Evolutionary conservation across 2,113 vertebrate species (phyloP).

Genomic region (Sphyrna mokarran): DNA sequence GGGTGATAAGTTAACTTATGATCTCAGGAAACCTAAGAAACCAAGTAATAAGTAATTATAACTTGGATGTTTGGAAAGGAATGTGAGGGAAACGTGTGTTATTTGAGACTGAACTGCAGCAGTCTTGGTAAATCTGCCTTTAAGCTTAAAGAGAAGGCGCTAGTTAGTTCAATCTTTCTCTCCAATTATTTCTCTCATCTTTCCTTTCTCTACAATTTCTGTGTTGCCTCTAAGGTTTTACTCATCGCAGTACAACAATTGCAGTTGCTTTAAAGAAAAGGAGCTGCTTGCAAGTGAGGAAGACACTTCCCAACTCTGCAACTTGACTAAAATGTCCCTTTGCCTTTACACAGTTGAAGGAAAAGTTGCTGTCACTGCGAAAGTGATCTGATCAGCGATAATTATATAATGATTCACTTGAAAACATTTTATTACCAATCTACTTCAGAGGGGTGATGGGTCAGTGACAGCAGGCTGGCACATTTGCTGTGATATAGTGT

Average conservation of each 20-base stretch:
- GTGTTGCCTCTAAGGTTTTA: neutral
- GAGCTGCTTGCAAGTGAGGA: neutral
- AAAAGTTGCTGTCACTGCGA: neutral
- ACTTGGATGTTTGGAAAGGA: neutral
- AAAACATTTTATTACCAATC: conserved; percentile 26
- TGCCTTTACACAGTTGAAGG: neutral
- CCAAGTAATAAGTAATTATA: no score
- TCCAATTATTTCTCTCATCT: neutral
- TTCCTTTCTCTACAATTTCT: neutral
- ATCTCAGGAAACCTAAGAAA: neutral
- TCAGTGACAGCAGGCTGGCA: conserved; percentile 21
- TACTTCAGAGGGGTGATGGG: conserved; percentile 1
- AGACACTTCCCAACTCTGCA: neutral
- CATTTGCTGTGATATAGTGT: conserved; percentile 4
- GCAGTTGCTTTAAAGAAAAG: neutral
- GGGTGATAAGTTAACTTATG: neutral
- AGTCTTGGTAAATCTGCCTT: neutral
- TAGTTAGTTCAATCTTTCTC: neutral
- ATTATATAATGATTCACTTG: conserved; percentile 28
- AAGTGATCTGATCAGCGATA: conserved; percentile 10
- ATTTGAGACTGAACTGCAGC: neutral
- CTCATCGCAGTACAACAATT: neutral
- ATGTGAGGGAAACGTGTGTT: neutral
- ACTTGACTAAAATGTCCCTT: neutral
- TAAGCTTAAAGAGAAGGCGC: neutral